These are phyloP conservation scores for Noctua pronuba DNA, from an alignment of 2,888 invertebrate genomes.

Conservation along the genomic window DNA sequence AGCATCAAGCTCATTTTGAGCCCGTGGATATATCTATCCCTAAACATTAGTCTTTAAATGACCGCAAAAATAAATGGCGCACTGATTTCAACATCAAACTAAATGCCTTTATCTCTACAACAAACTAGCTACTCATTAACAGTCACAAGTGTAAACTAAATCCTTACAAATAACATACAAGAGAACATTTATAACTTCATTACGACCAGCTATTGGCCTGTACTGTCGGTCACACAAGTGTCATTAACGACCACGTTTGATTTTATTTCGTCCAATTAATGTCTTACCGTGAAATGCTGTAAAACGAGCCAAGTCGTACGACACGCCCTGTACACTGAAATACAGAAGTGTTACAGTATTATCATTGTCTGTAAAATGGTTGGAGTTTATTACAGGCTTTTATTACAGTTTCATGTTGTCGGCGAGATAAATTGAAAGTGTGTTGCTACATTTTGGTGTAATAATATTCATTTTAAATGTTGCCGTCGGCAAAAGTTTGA, in stretches of 20 bases:
- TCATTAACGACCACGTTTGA: constrained; percentile 76
- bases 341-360: constrained; percentile 63
- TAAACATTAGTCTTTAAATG: neutral
- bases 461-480: constrained; percentile 14
- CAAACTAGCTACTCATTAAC: constrained; percentile 16
- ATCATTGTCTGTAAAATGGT: constrained; percentile 22
- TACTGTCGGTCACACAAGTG: constrained; percentile 61
- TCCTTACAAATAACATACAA: constrained; percentile 46
- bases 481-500: neutral
- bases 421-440: neutral
- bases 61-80: neutral
- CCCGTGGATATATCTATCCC: neutral
- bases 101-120: neutral
- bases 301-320: constrained; percentile 78
- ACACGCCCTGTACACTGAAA: constrained; percentile 77
- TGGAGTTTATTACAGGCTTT: constrained; percentile 13
- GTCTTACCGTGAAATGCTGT: constrained; percentile 86
- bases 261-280: constrained; percentile 87
- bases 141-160: constrained; percentile 35
- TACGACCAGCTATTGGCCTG: constrained; percentile 52
- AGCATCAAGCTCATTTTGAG: neutral
- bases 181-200: constrained; percentile 66
- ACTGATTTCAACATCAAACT: constrained; percentile 7
- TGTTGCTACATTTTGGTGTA: constrained; percentile 1
- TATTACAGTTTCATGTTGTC: constrained; percentile 36